phyloP scores from a whole-genome alignment of 2,797 vertebrate genomes.

The Rhabdomys pumilio region DNA sequence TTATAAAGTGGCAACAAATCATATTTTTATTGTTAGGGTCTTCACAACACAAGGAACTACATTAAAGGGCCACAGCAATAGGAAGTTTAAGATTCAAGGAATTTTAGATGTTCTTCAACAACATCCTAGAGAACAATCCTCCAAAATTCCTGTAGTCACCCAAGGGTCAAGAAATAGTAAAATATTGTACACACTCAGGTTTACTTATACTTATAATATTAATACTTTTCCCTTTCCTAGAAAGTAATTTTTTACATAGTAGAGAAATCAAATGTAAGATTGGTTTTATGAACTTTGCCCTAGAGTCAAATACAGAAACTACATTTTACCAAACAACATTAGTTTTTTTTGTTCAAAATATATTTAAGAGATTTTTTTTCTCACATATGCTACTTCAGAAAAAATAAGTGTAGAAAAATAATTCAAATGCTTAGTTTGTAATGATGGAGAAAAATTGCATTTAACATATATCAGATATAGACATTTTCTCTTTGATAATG shows the following conservation, averaged over 20 bases:
- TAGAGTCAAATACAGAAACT: neutral
- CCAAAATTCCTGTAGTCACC: neutral
- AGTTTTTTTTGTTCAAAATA: neutral
- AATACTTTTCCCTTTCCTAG: neutral
- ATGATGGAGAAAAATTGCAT: slow-evolving; percentile 5
- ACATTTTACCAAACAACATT: neutral
- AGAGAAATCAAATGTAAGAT: neutral
- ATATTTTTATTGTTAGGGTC: neutral
- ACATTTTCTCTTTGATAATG: slow-evolving; percentile 25
- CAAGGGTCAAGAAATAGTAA: neutral
- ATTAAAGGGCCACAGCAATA: neutral
- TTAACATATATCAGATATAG: neutral
- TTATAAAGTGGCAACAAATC: neutral
- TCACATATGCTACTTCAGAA: neutral
- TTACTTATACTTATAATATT: neutral
- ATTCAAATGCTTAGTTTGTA: slow-evolving; percentile 50
- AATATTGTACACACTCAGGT: neutral
- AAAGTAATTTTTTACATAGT: neutral
- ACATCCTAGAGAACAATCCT: neutral
- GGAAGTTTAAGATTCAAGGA: neutral
- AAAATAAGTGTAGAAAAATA: neutral
- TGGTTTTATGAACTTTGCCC: neutral
- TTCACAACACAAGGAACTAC: neutral
- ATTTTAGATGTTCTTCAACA: neutral
- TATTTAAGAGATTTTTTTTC: slow-evolving; percentile 24